These are phyloP conservation scores for Drosophila pseudoananassae DNA, from an alignment of 1,140 invertebrate genomes.

Conservation along the genomic window DNA sequence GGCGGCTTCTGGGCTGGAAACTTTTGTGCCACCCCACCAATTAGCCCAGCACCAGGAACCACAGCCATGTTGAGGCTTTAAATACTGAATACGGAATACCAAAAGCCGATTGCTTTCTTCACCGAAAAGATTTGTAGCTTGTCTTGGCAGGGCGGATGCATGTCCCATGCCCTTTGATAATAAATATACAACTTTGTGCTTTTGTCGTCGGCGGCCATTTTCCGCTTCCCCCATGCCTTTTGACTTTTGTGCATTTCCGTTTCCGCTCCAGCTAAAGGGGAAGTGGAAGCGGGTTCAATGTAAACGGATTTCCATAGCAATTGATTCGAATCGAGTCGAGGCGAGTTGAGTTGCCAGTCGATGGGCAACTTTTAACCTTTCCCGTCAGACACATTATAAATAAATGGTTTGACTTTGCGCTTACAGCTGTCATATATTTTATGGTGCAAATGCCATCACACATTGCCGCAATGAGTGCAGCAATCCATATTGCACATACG, in stretches of 20 bases:
- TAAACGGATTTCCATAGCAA: slow-evolving; percentile 54
- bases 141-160: slow-evolving; percentile 43
- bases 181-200: slow-evolving; percentile 41
- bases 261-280: slow-evolving; percentile 40
- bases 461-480: slow-evolving; percentile 5
- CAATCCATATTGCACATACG: slow-evolving; percentile 49
- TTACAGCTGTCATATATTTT: slow-evolving; percentile 40
- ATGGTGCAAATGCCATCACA: slow-evolving; percentile 33
- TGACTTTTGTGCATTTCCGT: slow-evolving; percentile 72
- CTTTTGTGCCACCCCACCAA: slow-evolving; percentile 39
- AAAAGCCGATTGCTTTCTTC: neutral
- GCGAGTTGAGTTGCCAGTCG: slow-evolving; percentile 42
- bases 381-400: slow-evolving; percentile 51
- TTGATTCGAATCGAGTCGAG: slow-evolving; percentile 49
- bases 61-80: slow-evolving; percentile 11
- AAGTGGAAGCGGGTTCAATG: slow-evolving; percentile 47
- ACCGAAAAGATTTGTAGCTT: slow-evolving; percentile 30
- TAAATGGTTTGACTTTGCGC: slow-evolving; percentile 49
- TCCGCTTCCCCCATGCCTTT: slow-evolving; percentile 14
- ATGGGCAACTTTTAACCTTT: slow-evolving; percentile 78
- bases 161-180: slow-evolving; percentile 50
- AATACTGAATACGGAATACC: slow-evolving; percentile 14
- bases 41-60: slow-evolving; percentile 22
- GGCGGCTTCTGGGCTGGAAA: slow-evolving; percentile 26
- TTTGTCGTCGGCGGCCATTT: slow-evolving; percentile 24